Conservation (phyloP, 1,140 invertebrate species). For the Ctenoplectra terminalis region DNA sequence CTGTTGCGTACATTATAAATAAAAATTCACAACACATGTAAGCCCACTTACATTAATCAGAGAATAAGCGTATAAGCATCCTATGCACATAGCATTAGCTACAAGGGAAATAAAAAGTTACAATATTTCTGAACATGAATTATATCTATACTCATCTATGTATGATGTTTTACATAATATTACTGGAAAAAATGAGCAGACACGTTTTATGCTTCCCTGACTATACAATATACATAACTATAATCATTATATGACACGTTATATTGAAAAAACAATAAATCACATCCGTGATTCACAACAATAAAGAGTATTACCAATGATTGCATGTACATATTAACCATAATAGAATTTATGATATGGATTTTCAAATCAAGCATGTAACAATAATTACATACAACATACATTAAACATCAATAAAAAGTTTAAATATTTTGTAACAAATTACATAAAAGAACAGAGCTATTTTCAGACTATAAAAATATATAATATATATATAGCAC, state of each 20-base stretch:
- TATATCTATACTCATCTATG: slow-evolving; percentile 24
- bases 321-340: slow-evolving; percentile 40
- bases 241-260: slow-evolving; percentile 12
- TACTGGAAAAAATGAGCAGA: slow-evolving; percentile 16
- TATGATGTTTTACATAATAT: slow-evolving; percentile 23
- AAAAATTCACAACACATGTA: slow-evolving; percentile 50
- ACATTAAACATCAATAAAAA: slow-evolving; percentile 14
- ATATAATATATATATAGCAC: slow-evolving; percentile 28
- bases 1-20: slow-evolving; percentile 59
- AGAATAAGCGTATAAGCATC: slow-evolving; percentile 62
- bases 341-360: slow-evolving; percentile 17
- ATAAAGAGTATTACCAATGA: slow-evolving; percentile 1
- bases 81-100: slow-evolving; percentile 51
- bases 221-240: slow-evolving; percentile 25
- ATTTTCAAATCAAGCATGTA: slow-evolving; percentile 18
- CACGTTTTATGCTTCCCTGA: slow-evolving; percentile 16
- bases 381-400: slow-evolving; percentile 28
- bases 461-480: slow-evolving; percentile 21
- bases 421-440: slow-evolving; percentile 20
- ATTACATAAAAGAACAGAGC: slow-evolving; percentile 5
- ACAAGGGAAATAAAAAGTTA: slow-evolving; percentile 26
- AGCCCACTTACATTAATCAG: slow-evolving; percentile 53
- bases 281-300: slow-evolving; percentile 2
- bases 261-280: slow-evolving; percentile 18
- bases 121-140: slow-evolving; percentile 16